Conservation (phyloP, 2,797 vertebrate species). For the Acrocephalus scirpaceus region DNA sequence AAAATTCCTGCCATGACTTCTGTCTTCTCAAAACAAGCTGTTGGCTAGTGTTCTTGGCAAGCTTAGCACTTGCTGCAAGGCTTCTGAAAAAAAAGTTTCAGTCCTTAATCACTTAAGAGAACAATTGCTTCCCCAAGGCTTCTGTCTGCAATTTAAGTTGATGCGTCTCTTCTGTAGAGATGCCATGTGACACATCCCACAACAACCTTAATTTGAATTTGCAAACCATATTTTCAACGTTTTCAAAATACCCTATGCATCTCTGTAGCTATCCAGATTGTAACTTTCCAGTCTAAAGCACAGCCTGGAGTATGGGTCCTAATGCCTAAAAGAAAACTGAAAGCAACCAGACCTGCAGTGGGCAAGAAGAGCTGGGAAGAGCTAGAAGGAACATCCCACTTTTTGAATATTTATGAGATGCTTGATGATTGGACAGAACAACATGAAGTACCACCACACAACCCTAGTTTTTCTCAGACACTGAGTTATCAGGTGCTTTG, state of each 20-base stretch:
- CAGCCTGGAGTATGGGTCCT: background rate
- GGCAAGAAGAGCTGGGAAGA: background rate
- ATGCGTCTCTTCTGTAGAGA: background rate
- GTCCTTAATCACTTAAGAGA: constrained; percentile 38
- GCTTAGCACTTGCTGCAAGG: constrained; percentile 14
- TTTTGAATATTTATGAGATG: background rate
- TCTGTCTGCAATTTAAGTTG: constrained; percentile 35
- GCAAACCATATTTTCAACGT: background rate
- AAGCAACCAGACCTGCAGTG: background rate
- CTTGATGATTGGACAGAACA: background rate
- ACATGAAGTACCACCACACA: background rate
- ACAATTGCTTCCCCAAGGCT: constrained; percentile 40
- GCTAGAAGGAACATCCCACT: background rate
- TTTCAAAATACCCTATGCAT: background rate
- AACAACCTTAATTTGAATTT: background rate
- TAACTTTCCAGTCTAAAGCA: background rate
- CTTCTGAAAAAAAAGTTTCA: constrained; percentile 23
- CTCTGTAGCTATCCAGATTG: background rate
- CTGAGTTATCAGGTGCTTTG: background rate
- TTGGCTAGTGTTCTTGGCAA: constrained; percentile 52
- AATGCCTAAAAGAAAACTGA: background rate
- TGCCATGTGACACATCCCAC: background rate
- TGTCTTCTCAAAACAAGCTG: constrained; percentile 49
- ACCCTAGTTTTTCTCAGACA: background rate
- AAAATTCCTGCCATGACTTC: constrained; percentile 62